Evolutionary conservation across 2,113 vertebrate species (phyloP).

Genomic region (Trogon surrucura): DNA sequence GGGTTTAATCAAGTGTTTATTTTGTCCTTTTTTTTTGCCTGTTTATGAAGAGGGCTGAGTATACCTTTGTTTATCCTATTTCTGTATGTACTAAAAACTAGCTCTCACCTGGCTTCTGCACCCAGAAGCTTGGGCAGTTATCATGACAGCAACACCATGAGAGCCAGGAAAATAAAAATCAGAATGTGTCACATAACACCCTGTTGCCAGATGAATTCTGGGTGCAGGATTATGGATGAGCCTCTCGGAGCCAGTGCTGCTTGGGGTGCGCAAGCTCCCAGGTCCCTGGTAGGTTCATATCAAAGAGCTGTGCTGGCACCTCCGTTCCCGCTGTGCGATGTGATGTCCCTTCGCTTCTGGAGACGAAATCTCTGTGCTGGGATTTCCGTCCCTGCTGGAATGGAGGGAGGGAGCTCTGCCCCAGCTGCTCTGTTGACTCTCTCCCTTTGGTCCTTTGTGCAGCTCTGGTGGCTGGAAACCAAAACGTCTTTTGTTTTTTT

Average conservation of each 20-base stretch:
- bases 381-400: background rate
- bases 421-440: background rate
- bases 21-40: background rate
- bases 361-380: background rate
- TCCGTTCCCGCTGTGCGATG: rapidly evolving
- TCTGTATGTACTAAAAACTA: background rate
- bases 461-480: background rate
- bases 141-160: rapidly evolving
- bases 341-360: background rate
- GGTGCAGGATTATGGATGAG: rapidly evolving
- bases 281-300: background rate
- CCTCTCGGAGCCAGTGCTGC: background rate
- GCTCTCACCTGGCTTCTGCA: background rate
- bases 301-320: background rate
- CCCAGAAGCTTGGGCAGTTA: background rate
- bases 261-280: background rate
- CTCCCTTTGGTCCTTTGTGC: rapidly evolving
- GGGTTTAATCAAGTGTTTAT: background rate
- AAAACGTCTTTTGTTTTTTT: background rate
- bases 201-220: background rate
- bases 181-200: rapidly evolving
- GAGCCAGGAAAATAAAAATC: background rate
- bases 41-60: background rate
- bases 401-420: background rate
- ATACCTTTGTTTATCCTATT: background rate